phyloP scores from a whole-genome alignment of 2,888 invertebrate species.

The Drosophila affinis region DNA sequence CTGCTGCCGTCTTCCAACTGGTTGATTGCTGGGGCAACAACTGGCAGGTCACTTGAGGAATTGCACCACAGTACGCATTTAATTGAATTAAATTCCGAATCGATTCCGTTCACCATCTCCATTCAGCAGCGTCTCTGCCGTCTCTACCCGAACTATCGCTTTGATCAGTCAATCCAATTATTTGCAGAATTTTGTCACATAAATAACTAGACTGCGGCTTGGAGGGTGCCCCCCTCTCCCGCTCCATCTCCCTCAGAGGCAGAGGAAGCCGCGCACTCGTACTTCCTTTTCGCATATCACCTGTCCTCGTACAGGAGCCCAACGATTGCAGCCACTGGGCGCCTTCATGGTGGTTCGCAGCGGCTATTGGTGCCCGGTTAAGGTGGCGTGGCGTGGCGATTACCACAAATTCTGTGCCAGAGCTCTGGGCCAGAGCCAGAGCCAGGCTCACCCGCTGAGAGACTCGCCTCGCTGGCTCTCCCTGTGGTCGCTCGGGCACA shows the following conservation, averaged over 20 bases:
- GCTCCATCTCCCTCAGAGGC: too few species aligned
- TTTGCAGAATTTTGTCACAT: constrained; percentile 84
- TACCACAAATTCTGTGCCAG: constrained; percentile 44
- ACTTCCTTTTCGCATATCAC: constrained; percentile 46
- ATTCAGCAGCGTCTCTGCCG: constrained; percentile 2
- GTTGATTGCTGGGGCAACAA: constrained; percentile 59
- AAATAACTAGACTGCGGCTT: constrained; percentile 78
- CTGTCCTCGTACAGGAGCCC: constrained; percentile 75
- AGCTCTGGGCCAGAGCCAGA: not conserved
- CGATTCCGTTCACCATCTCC: constrained; percentile 28
- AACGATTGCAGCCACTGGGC: constrained; percentile 43
- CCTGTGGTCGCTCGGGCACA: constrained; percentile 1
- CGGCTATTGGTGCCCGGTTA: constrained; percentile 45
- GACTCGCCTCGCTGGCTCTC: not conserved
- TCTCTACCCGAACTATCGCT: constrained; percentile 74
- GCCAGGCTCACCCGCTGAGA: constrained; percentile 58
- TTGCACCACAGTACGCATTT: constrained; percentile 81
- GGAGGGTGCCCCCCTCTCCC: not conserved
- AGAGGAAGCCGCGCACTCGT: constrained; percentile 2
- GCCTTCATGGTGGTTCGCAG: constrained; percentile 22
- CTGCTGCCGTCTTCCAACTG: constrained; percentile 12
- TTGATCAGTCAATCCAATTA: constrained; percentile 84
- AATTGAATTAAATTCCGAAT: constrained; percentile 83
- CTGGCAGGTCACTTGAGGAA: constrained; percentile 75
- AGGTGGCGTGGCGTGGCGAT: constrained; percentile 69